Percentiles rank a stretch among this genome's conserved stretches.
Conservation (phyloP, 2,888 invertebrate species). For the Ecdyonurus torrentis region DNA sequence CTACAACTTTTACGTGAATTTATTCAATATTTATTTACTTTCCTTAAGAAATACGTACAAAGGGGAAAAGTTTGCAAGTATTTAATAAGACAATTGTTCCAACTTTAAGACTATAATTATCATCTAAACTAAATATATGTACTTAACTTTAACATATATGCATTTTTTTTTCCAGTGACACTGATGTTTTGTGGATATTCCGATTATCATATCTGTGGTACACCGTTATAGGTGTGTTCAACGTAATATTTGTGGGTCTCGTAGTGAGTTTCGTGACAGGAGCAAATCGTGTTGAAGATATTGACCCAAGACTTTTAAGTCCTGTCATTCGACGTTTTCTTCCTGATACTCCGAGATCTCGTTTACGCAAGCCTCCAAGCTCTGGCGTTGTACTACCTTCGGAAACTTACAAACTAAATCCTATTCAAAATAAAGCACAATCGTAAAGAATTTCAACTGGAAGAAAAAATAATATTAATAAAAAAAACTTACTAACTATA, state of each 20-base stretch:
- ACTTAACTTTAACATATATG: background rate
- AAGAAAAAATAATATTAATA: no score
- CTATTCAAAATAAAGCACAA: background rate
- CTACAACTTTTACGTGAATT: no score
- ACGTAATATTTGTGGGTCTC: conserved; percentile 45
- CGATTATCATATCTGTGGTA: conserved; percentile 63
- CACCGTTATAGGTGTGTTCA: conserved; percentile 50
- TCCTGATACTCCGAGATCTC: background rate
- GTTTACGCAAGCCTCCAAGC: background rate
- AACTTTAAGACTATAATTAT: background rate
- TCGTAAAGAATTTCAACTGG: background rate
- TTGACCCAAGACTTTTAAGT: conserved; percentile 44
- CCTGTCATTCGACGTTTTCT: conserved; percentile 42
- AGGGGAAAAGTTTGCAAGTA: no score
- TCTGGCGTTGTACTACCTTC: background rate
- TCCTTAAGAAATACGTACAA: no score
- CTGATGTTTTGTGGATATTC: conserved; percentile 28
- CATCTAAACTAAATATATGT: background rate
- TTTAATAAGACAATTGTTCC: background rate
- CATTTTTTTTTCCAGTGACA: background rate
- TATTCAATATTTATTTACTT: no score
- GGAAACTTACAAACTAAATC: no score
- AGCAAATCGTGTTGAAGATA: conserved; percentile 34
- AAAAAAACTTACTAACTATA: no score
- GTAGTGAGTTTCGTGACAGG: conserved; percentile 51